phyloP scores from a whole-genome alignment of 2,113 vertebrate species.

The Cepphus grylle region DNA sequence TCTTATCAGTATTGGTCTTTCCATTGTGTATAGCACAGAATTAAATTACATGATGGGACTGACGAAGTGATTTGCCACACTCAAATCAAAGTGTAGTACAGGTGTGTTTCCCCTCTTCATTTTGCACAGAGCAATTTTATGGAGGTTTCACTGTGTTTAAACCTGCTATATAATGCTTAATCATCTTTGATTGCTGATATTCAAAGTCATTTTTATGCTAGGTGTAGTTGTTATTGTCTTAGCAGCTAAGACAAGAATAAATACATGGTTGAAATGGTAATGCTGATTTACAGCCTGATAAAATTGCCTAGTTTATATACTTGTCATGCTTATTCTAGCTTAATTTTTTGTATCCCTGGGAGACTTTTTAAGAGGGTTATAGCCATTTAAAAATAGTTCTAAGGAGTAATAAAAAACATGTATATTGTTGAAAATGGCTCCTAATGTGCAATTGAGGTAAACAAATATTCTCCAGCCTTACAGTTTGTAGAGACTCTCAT shows the following conservation, averaged over 20 bases:
- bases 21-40: conserved; percentile 24
- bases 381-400: conserved; percentile 64
- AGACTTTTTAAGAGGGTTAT: conserved; percentile 61
- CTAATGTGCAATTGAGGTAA: conserved; percentile 45
- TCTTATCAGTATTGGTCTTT: conserved; percentile 61
- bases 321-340: conserved; percentile 64
- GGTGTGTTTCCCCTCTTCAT: conserved; percentile 45
- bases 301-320: conserved; percentile 49
- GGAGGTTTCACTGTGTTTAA: conserved; percentile 37
- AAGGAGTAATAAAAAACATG: conserved; percentile 50
- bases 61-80: conserved; percentile 53
- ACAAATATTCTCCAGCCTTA: conserved; percentile 14
- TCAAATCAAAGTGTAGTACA: conserved; percentile 19
- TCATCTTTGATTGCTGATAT: conserved; percentile 69
- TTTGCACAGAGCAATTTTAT: conserved; percentile 25
- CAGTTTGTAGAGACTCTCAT: conserved; percentile 7
- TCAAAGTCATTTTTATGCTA: conserved; percentile 57
- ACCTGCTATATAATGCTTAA: conserved; percentile 52
- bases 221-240: conserved; percentile 62
- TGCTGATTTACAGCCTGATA: conserved; percentile 56
- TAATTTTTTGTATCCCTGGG: conserved; percentile 55
- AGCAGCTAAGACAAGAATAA: conserved; percentile 60
- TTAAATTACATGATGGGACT: conserved; percentile 51
- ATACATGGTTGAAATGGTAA: conserved; percentile 26
- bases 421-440: conserved; percentile 58